These are phyloP conservation scores for Glyptemys insculpta DNA, from an alignment of 2,797 vertebrate genomes.

Conservation along the genomic window DNA sequence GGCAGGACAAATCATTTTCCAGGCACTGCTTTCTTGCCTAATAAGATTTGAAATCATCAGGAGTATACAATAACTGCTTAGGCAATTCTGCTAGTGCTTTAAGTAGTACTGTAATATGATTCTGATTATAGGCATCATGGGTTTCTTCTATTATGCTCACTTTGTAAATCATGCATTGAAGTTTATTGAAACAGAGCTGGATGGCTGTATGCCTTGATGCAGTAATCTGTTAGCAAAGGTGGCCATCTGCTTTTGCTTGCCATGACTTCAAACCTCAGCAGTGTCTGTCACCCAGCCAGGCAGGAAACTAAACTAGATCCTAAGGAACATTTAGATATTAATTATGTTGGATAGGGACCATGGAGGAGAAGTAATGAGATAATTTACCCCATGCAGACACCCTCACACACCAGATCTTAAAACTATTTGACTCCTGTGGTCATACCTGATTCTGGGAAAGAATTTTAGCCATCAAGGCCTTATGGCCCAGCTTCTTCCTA, in stretches of 20 bases:
- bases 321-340: slow-evolving; percentile 55
- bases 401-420: slow-evolving; percentile 24
- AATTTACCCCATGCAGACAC: slow-evolving; percentile 31
- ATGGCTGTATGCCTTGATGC: background rate
- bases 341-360: slow-evolving; percentile 50
- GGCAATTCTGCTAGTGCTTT: slow-evolving; percentile 48
- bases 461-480: background rate
- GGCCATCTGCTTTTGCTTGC: slow-evolving; percentile 61
- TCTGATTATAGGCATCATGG: slow-evolving; percentile 1
- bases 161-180: slow-evolving; percentile 60
- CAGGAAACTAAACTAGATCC: slow-evolving; percentile 51
- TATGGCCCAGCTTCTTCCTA: background rate
- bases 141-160: slow-evolving; percentile 27
- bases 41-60: slow-evolving; percentile 73
- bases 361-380: slow-evolving; percentile 37
- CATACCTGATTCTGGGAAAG: background rate
- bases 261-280: slow-evolving; percentile 57
- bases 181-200: slow-evolving; percentile 51
- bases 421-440: background rate
- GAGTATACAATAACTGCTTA: slow-evolving; percentile 54
- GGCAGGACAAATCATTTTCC: slow-evolving; percentile 65
- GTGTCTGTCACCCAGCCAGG: slow-evolving; percentile 43
- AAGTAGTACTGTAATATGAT: slow-evolving; percentile 28
- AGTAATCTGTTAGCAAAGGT: slow-evolving; percentile 59
- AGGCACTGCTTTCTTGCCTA: slow-evolving; percentile 70